phyloP scores from a whole-genome alignment of 2,888 invertebrate species.

The Cremastobaeus sp. region DNA sequence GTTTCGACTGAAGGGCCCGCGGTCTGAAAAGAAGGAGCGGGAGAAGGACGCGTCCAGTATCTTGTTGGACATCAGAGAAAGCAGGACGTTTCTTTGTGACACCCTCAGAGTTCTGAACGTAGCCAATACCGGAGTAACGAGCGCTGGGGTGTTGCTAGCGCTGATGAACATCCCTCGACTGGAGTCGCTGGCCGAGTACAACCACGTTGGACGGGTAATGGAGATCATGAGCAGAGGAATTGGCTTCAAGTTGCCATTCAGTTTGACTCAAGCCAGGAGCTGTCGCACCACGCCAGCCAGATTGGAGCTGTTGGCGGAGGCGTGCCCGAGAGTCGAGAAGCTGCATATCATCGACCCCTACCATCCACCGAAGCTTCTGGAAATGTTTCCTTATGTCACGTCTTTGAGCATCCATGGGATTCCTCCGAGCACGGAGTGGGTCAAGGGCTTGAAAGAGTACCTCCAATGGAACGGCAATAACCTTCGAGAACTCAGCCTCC shows the following conservation, averaged over 20 bases:
- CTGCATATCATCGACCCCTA: slow-evolving; percentile 76
- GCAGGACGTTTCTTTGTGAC: slow-evolving; percentile 75
- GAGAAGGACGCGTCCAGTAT: slow-evolving; percentile 65
- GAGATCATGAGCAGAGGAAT: slow-evolving; percentile 74
- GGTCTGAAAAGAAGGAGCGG: slow-evolving; percentile 66
- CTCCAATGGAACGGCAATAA: slow-evolving; percentile 72
- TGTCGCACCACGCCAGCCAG: slow-evolving; percentile 74
- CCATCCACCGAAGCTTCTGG: slow-evolving; percentile 74
- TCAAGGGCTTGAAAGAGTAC: slow-evolving; percentile 75
- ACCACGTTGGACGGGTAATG: slow-evolving; percentile 76
- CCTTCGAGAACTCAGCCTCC: slow-evolving; percentile 73
- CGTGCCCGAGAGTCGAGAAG: slow-evolving; percentile 75
- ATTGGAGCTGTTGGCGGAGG: slow-evolving; percentile 74
- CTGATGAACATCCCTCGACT: slow-evolving; percentile 74
- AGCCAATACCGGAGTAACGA: slow-evolving; percentile 76
- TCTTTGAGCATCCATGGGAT: slow-evolving; percentile 75
- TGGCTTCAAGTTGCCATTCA: slow-evolving; percentile 71
- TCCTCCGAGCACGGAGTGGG: slow-evolving; percentile 74
- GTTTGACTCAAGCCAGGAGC: slow-evolving; percentile 74
- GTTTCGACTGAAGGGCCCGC: slow-evolving; percentile 64
- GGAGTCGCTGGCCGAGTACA: slow-evolving; percentile 77
- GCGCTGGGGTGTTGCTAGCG: slow-evolving; percentile 75
- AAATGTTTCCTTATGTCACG: slow-evolving; percentile 73
- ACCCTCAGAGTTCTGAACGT: slow-evolving; percentile 75
- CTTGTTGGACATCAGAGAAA: slow-evolving; percentile 75